phyloP scores from a whole-genome alignment of 2,888 invertebrate species.

The Dryomyza anilis region DNA sequence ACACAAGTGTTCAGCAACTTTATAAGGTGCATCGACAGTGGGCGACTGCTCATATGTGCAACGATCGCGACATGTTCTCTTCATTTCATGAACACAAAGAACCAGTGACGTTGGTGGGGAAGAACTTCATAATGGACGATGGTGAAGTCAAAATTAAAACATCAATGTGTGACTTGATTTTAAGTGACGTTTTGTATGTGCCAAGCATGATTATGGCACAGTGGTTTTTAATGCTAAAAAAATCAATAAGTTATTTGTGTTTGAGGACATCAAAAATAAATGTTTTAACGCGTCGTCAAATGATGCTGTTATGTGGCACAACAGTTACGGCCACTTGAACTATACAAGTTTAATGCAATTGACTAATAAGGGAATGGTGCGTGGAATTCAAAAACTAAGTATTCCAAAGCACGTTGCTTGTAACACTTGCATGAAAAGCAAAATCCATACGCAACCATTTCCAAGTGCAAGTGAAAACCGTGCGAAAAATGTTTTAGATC shows the following conservation, averaged over 20 bases:
- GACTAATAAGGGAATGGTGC: slow-evolving; percentile 20
- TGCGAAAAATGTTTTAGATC: slow-evolving; percentile 18
- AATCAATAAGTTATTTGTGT: slow-evolving; percentile 15
- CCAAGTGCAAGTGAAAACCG: slow-evolving; percentile 23
- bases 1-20: background rate
- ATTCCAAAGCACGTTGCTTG: slow-evolving; percentile 13
- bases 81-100: slow-evolving; percentile 12
- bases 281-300: background rate
- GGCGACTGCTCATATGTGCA: slow-evolving; percentile 17
- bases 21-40: slow-evolving; percentile 12
- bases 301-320: slow-evolving; percentile 18
- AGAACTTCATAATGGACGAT: slow-evolving; percentile 10
- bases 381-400: slow-evolving; percentile 7
- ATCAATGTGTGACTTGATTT: slow-evolving; percentile 3
- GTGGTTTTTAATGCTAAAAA: slow-evolving; percentile 18
- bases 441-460: slow-evolving; percentile 28
- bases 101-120: slow-evolving; percentile 13
- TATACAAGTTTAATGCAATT: slow-evolving; percentile 8
- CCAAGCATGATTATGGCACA: slow-evolving; percentile 19
- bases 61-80: slow-evolving; percentile 11
- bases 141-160: slow-evolving; percentile 11
- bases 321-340: slow-evolving; percentile 27
- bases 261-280: background rate
- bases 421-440: slow-evolving; percentile 29
- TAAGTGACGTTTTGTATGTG: slow-evolving; percentile 24